These are phyloP conservation scores for Drosophila sulfurigaster DNA, from an alignment of 1,140 invertebrate genomes.

Conservation along the genomic window DNA sequence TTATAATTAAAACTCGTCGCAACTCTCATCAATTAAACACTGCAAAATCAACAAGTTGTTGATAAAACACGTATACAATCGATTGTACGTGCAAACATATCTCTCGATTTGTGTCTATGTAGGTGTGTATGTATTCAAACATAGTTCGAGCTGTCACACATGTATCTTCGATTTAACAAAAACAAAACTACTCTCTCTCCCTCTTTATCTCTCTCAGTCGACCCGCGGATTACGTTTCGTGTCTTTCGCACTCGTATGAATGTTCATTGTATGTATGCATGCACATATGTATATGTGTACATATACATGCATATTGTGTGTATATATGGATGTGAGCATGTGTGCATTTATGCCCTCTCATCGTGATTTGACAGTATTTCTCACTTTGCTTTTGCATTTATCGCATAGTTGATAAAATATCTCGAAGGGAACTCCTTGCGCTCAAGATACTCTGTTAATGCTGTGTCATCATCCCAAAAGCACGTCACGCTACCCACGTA, in stretches of 20 bases:
- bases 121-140: constrained; percentile 5
- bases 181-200: constrained; percentile 23
- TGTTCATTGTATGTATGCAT: neutral
- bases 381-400: constrained; percentile 58
- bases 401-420: constrained; percentile 37
- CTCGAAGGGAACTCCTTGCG: constrained; percentile 44
- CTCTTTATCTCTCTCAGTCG: neutral
- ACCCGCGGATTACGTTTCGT: constrained; percentile 18
- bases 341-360: constrained; percentile 66
- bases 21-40: constrained; percentile 5
- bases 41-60: constrained; percentile 46
- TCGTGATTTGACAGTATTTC: constrained; percentile 70
- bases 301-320: constrained; percentile 5
- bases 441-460: constrained; percentile 29
- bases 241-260: constrained; percentile 9
- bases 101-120: no score
- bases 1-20: neutral
- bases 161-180: constrained; percentile 15
- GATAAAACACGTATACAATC: constrained; percentile 13
- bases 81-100: constrained; percentile 10
- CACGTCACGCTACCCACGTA: constrained; percentile 29
- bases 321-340: constrained; percentile 22
- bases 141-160: neutral
- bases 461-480: constrained; percentile 27
- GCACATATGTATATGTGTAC: constrained; percentile 16